Percentiles rank a stretch among this genome's conserved stretches.
phyloP scores from a whole-genome alignment of 2,113 vertebrate genomes.

The Bucco capensis region DNA sequence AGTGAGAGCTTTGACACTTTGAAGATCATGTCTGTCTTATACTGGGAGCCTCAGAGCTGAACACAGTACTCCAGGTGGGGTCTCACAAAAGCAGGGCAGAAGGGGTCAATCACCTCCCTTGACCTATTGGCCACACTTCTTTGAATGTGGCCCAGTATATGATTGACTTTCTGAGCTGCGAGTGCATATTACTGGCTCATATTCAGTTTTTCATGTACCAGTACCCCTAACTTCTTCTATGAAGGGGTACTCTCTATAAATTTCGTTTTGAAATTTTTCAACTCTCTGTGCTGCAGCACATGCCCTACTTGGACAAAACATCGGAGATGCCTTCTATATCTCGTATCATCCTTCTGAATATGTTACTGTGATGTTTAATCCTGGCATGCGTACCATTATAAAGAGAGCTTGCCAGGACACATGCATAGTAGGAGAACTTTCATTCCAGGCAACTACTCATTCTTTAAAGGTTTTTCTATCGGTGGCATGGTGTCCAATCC shows the following conservation, averaged over 20 bases:
- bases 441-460: not conserved
- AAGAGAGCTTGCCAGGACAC: not conserved
- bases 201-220: not conserved
- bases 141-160: not conserved
- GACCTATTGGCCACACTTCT: not conserved
- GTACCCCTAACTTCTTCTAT: not conserved
- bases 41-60: not conserved
- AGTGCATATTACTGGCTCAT: not conserved
- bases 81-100: not conserved
- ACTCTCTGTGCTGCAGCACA: not conserved
- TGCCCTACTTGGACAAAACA: not conserved
- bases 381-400: not conserved
- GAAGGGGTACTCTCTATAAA: not conserved
- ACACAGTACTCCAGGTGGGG: not conserved
- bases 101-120: not conserved
- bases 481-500: rapidly evolving
- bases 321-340: not conserved
- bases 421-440: not conserved
- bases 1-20: no score
- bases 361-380: not conserved
- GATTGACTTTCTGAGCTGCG: not conserved
- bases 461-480: not conserved
- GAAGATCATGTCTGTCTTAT: not conserved
- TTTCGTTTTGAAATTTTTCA: not conserved
- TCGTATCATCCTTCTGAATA: not conserved